These are phyloP conservation scores for Trissonchulus sp. DNA, from an alignment of 2,888 invertebrate species.

Conservation along the genomic window DNA sequence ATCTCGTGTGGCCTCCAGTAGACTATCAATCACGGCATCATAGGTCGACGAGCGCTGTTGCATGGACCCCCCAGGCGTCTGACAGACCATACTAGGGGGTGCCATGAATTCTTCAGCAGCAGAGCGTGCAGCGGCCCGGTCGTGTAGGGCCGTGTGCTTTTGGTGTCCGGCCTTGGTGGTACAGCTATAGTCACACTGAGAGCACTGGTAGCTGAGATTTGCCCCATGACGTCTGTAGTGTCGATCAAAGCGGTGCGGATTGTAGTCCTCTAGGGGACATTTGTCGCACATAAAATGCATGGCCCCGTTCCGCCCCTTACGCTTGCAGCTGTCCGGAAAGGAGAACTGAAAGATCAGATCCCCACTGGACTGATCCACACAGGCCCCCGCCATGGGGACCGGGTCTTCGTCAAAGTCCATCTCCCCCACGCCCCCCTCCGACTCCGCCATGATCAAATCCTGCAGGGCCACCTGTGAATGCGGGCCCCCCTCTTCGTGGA, in stretches of 20 bases:
- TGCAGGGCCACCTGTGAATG: background rate
- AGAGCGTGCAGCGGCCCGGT: background rate
- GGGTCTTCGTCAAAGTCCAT: background rate
- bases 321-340: background rate
- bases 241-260: background rate
- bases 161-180: background rate
- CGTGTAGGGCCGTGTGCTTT: background rate
- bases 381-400: background rate
- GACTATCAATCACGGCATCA: background rate
- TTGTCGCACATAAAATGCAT: slow-evolving; percentile 8
- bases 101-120: background rate
- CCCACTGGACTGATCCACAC: background rate
- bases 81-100: background rate
- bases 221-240: background rate
- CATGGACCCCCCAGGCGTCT: background rate
- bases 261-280: background rate
- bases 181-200: slow-evolving; percentile 4
- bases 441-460: background rate
- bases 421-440: background rate
- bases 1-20: background rate
- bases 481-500: background rate
- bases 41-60: background rate
- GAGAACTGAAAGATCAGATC: slow-evolving; percentile 1
- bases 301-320: background rate
- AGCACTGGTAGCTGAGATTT: background rate